A percentile compares a stretch with the other conserved stretches of the same genome.
phyloP scores from a whole-genome alignment of 2,113 vertebrate species.

The Ceyx melanurus region DNA sequence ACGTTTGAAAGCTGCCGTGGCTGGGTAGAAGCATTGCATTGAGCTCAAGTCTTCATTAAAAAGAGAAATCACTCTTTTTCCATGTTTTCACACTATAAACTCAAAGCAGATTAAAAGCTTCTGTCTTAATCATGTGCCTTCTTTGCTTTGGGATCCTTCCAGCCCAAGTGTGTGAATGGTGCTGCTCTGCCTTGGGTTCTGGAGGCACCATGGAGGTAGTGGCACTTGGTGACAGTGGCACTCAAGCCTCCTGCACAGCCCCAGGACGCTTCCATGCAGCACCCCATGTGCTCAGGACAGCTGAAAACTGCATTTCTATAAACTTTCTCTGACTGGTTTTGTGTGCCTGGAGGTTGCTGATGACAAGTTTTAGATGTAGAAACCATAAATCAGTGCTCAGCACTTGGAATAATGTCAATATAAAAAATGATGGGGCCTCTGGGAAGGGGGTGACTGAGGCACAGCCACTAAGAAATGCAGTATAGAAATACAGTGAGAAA shows the following conservation, averaged over 20 bases:
- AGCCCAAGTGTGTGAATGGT: neutral
- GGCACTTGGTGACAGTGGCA: neutral
- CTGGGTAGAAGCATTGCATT: neutral
- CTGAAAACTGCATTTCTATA: neutral
- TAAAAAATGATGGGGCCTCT: neutral
- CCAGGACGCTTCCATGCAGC: fast-evolving
- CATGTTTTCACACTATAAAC: neutral
- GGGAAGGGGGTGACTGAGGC: neutral
- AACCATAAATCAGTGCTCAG: neutral
- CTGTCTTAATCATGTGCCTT: neutral
- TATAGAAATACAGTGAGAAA: neutral
- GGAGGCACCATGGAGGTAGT: neutral
- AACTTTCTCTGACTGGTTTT: neutral
- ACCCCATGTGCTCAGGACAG: fast-evolving
- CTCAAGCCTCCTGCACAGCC: fast-evolving
- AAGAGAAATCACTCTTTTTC: neutral
- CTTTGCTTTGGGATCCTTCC: neutral
- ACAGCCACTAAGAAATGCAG: neutral
- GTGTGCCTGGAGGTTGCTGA: neutral
- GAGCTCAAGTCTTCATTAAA: neutral
- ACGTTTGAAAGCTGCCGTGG: neutral
- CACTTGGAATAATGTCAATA: neutral
- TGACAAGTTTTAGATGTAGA: neutral
- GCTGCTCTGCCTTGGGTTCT: neutral
- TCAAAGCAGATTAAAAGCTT: neutral